Base-by-base conservation (phyloP, 2,888 invertebrate species). In the Zonitis immaculata region DNA sequence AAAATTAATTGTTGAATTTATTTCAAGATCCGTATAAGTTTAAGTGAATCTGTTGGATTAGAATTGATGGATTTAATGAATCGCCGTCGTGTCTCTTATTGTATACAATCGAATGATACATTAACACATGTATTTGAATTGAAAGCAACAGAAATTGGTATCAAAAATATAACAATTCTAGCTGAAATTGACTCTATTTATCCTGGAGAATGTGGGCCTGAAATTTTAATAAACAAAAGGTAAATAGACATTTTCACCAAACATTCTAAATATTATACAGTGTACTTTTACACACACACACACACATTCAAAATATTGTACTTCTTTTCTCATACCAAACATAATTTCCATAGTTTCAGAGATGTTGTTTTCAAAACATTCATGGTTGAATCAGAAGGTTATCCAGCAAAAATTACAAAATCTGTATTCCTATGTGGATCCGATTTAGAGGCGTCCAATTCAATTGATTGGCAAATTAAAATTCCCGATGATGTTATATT, bases 311-410 rank as follows among this genome's bases (percentile, higher is more conserved):
- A 22, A 22, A 22, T 4, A 22, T 22, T 22, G 22, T 47, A 52
- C n/a, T n/a, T n/a, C n/a, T n/a, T n/a, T n/a, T n/a, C n/a, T n/a
- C n/a, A n/a, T n/a, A n/a, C n/a, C n/a, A n/a, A n/a, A n/a, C n/a
- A 39, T 44, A 16, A 22, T 25, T 9, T 12, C 20, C 16, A 11
- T 44, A 20, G 44, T 66, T 71, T 56, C 56, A 81, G 78, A 47
- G 88, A 89, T 64, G 81, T 82, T 52, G 80, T 88, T 4, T 74
- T 82, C 2, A 84, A 87, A 59, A 76, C 79, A 9, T 76, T 88
- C 11, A 66, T 77, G 7, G 82, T 89, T 0, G 81, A 87, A 64
- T 82, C 88, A 0, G 90, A 90, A 75, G 91, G 91, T 2, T 80
- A 86, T 25, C 83, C 83, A 0, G 76, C 83, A 3, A 83, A 83